Evolutionary conservation across 1,140 invertebrate genomes (phyloP).

Genomic region (Drosophila kohkoa): DNA sequence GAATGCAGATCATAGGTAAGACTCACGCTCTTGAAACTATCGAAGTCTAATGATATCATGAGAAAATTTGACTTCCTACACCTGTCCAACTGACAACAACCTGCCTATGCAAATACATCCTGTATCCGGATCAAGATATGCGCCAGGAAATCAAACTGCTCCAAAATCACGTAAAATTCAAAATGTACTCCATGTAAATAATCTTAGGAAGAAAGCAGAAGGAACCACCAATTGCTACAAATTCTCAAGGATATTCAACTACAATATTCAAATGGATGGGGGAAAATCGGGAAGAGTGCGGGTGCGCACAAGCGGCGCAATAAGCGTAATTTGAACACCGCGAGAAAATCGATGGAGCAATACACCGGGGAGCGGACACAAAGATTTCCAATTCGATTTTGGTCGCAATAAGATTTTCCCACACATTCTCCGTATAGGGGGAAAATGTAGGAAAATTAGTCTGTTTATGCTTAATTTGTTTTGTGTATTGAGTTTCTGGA

Average conservation of each 20-base stretch:
- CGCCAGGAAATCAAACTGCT: constrained; percentile 68
- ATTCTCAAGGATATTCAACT: constrained; percentile 78
- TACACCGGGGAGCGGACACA: constrained; percentile 49
- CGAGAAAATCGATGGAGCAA: constrained; percentile 62
- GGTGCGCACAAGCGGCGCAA: constrained; percentile 59
- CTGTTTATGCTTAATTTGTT: constrained; percentile 74
- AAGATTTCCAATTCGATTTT: constrained; percentile 69
- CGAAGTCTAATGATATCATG: background rate
- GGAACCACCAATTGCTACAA: constrained; percentile 5
- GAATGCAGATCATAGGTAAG: background rate
- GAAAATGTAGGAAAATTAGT: constrained; percentile 62
- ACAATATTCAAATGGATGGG: constrained; percentile 51
- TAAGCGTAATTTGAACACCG: constrained; percentile 77
- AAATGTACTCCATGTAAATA: constrained; percentile 43
- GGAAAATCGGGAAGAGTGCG: constrained; percentile 21
- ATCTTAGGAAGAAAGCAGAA: constrained; percentile 15
- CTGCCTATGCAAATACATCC: constrained; percentile 61
- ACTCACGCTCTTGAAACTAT: too few relatives aligned
- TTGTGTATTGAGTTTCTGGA: constrained; percentile 45
- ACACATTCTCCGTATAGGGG: constrained; percentile 34
- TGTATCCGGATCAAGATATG: constrained; percentile 61
- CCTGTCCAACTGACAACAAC: constrained; percentile 54
- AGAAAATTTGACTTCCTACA: constrained; percentile 29
- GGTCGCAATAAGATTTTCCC: constrained; percentile 56
- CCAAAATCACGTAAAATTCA: constrained; percentile 73